phyloP scores from a whole-genome alignment of 2,888 invertebrate genomes.

The Lacanobia oleracea region DNA sequence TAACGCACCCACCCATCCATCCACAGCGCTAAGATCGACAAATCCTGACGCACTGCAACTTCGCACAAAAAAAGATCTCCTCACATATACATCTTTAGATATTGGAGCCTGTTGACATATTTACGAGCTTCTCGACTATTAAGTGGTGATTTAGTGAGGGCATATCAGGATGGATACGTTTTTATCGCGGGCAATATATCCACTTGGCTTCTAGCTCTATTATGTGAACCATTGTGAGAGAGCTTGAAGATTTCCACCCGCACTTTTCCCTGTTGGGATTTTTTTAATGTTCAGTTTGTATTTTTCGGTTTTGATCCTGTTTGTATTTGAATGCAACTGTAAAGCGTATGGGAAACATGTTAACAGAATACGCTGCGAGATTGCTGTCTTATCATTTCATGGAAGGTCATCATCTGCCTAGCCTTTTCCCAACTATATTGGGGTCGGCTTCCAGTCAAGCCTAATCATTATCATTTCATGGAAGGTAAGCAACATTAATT shows the following conservation, averaged over 20 bases:
- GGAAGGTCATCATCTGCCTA: no score
- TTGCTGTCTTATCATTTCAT: no score
- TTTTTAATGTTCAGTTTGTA: constrained; percentile 46
- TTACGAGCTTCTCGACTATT: constrained; percentile 89
- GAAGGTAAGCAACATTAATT: no score
- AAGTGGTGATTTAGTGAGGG: constrained; percentile 89
- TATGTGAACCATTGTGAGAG: constrained; percentile 81
- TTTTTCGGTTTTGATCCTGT: constrained; percentile 7
- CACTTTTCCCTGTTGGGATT: constrained; percentile 56
- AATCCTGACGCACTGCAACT: constrained; percentile 71
- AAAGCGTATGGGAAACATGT: no score
- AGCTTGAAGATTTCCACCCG: constrained; percentile 67
- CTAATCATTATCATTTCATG: no score
- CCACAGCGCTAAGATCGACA: constrained; percentile 65
- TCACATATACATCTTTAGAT: constrained; percentile 87
- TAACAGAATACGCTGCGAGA: no score
- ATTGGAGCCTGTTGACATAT: constrained; percentile 90
- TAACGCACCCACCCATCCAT: constrained; percentile 38
- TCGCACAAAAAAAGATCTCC: constrained; percentile 76
- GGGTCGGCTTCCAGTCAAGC: no score
- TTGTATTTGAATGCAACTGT: not conserved
- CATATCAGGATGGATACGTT: constrained; percentile 90
- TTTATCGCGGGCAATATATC: constrained; percentile 89
- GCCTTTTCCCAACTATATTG: no score
- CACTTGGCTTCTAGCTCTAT: constrained; percentile 84